Base-by-base conservation (phyloP, 2,113 vertebrate genomes). In the Phrynosoma platyrhinos region DNA sequence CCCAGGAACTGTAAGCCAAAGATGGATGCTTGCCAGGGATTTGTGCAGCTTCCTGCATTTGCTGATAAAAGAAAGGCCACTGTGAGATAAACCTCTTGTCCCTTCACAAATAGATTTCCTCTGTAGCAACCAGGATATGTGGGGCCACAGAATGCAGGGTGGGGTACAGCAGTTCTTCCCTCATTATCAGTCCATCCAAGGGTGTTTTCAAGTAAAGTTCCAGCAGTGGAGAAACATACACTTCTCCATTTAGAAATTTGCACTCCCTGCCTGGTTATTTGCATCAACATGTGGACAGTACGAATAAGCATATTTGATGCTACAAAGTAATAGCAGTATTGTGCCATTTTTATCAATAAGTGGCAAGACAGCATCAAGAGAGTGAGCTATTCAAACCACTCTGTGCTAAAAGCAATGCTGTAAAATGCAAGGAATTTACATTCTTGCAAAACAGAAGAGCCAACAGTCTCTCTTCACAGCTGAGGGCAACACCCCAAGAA, bases 21-120 rank as follows among this genome's bases (percentile, higher is more conserved):
- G 90, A 92, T 92, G 95, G 96, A 93, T 30, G 16, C 53, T 53
- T 96, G 95, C 96, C 96, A 95, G 92, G 89, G 94, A 96, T 93
- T 96, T 96, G 87, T 95, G 92, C 92, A 94, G 94, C 95, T 96
- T 97, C 92, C 92, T 96, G 95, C 92, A 92, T 94, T 93, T 94
- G 91, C 91, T 94, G 95, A 93, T 96, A 94, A 94, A 96, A 97
- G 93, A 91, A 89, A 94, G 88, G 88, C 89, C 90, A 83, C 85
- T 0, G 8, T 0, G 88, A 95, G 92, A 94, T 92, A 92, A 94
- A 92, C 84, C 84, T 89, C 87, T 77, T 30, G 87, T 92, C 53
- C 88, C 40, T 80, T 81, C 64, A 89, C 89, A 68, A 25, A 75
- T 90, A 89, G 1, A 1, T 55, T 90, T 92, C 92, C 91, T 53